Evolutionary conservation across 1,140 invertebrate species (phyloP).

Genomic region (Drosophila lowei): DNA sequence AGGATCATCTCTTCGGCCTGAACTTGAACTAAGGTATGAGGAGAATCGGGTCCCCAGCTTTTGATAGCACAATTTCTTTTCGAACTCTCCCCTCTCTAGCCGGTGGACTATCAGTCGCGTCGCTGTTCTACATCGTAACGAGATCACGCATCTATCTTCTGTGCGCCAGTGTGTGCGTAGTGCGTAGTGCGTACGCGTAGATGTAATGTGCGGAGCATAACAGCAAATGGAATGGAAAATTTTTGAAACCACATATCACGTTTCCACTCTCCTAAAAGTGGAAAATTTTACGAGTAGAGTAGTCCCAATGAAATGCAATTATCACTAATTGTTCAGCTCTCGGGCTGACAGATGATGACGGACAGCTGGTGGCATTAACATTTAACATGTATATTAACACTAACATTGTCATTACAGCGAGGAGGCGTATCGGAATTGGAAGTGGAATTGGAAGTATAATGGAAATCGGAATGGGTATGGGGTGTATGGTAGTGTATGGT

Average conservation of each 20-base stretch:
- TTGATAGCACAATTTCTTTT: constrained; percentile 20
- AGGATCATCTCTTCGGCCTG: constrained; percentile 20
- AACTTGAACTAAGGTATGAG: constrained; percentile 42
- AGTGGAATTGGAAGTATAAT: constrained; percentile 12
- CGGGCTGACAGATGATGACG: constrained; percentile 1
- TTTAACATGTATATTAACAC: constrained; percentile 13
- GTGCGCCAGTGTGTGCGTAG: too few relatives aligned
- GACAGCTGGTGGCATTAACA: constrained; percentile 10
- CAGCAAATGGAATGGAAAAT: constrained; percentile 65
- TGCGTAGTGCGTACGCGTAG: not conserved
- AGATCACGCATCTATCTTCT: constrained; percentile 20
- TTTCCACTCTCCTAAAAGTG: constrained; percentile 51
- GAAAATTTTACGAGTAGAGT: constrained; percentile 60
- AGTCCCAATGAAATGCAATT: constrained; percentile 67
- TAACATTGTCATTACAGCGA: constrained; percentile 8
- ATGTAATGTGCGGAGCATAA: constrained; percentile 35
- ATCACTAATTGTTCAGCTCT: constrained; percentile 57
- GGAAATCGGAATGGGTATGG: not conserved
- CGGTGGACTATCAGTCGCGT: not conserved
- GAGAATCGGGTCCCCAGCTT: constrained; percentile 8
- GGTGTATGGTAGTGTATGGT: not conserved
- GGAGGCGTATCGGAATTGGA: constrained; percentile 32
- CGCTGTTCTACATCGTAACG: constrained; percentile 26
- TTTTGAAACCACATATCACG: constrained; percentile 62
- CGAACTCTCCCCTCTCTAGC: constrained; percentile 3